Conservation (phyloP, 2,797 vertebrate species). For the Crax fasciolata region DNA sequence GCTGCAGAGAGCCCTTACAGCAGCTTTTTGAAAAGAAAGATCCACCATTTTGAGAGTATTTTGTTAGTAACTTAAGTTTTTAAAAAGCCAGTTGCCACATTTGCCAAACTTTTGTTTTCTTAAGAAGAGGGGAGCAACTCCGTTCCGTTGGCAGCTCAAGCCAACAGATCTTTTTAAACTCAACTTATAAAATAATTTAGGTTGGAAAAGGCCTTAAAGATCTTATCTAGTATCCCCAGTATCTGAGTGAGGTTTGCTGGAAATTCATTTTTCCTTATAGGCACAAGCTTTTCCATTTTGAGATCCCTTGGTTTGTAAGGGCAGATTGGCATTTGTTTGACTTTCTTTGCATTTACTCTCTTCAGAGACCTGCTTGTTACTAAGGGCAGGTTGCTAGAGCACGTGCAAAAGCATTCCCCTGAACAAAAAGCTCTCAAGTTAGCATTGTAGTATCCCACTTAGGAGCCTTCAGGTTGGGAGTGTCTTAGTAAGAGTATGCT, state of each 20-base stretch:
- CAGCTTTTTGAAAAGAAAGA: constrained; percentile 6
- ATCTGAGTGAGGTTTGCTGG: background rate
- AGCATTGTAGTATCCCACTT: background rate
- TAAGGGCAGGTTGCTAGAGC: background rate
- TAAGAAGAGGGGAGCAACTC: background rate
- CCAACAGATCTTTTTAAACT: background rate
- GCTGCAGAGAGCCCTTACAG: constrained; percentile 16
- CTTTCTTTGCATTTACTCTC: background rate
- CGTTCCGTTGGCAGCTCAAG: background rate
- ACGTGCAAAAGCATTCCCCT: background rate
- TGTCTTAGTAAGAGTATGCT: background rate
- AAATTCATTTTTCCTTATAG: background rate
- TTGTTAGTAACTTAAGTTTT: background rate
- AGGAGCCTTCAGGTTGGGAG: background rate
- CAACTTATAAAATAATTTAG: background rate
- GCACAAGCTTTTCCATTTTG: background rate
- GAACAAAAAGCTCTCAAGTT: background rate
- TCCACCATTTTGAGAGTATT: constrained; percentile 39
- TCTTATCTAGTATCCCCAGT: background rate
- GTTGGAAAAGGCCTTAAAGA: no score
- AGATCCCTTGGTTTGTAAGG: background rate
- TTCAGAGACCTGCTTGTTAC: background rate
- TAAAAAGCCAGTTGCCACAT: background rate
- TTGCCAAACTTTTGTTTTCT: background rate
- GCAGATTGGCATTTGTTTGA: background rate